These are phyloP conservation scores for Tamandua tetradactyla DNA, from an alignment of 2,797 vertebrate genomes.

Conservation along the genomic window DNA sequence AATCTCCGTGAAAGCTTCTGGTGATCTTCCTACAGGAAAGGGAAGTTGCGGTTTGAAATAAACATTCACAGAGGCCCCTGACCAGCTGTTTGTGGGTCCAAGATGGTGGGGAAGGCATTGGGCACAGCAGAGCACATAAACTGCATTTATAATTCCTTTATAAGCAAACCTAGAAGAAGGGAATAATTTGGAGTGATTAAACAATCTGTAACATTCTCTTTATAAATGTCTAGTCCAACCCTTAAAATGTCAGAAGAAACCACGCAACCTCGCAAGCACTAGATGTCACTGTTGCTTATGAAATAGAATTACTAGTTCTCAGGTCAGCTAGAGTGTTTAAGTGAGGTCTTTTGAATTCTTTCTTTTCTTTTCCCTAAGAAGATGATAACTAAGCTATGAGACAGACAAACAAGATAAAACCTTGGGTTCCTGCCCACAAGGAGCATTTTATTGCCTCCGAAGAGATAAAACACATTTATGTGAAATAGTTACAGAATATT, in stretches of 20 bases:
- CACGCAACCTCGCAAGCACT: slow-evolving; percentile 37
- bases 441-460: neutral
- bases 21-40: slow-evolving; percentile 70
- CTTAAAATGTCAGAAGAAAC: neutral
- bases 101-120: neutral
- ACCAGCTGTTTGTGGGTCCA: slow-evolving; percentile 26
- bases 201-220: neutral
- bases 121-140: neutral
- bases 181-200: slow-evolving; percentile 43
- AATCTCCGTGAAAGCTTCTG: slow-evolving; percentile 27
- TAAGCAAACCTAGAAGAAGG: neutral
- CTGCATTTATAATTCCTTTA: neutral
- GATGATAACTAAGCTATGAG: neutral
- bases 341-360: neutral
- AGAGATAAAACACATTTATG: neutral
- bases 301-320: neutral
- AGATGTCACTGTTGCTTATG: slow-evolving; percentile 82
- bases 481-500: neutral
- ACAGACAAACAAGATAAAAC: neutral
- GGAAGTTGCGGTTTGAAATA: slow-evolving; percentile 76
- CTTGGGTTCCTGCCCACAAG: neutral
- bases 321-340: fast-evolving
- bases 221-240: neutral
- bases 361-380: neutral
- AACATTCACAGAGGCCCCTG: neutral